Evolutionary conservation across 35 echinoderm and acorn worm species (phyloP).

Genomic region (Anneissia japonica): DNA sequence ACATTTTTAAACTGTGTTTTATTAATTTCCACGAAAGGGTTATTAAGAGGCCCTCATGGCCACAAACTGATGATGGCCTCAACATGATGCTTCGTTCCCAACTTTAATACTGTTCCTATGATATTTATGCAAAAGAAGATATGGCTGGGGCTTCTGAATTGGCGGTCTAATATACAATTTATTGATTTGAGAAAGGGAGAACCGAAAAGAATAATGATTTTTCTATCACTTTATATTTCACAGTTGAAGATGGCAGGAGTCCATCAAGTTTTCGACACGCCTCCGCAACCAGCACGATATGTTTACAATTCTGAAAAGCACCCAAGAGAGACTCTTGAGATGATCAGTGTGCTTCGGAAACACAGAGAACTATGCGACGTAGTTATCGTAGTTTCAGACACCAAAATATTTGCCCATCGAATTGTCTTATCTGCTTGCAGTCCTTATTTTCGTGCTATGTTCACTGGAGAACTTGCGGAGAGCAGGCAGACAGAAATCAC

Average conservation of each 20-base stretch:
- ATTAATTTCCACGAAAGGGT: too few relatives aligned
- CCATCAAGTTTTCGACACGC: slow-evolving; percentile 86
- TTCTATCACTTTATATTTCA: not conserved
- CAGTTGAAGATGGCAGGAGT: slow-evolving; percentile 74
- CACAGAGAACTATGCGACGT: slow-evolving; percentile 97
- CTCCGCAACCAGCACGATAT: slow-evolving; percentile 62
- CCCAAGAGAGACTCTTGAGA: slow-evolving; percentile 71
- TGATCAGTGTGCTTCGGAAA: slow-evolving; percentile 73
- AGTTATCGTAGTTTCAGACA: slow-evolving; percentile 74
- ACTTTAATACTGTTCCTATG: too few relatives aligned
- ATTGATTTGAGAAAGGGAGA: too few relatives aligned
- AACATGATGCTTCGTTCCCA: too few relatives aligned
- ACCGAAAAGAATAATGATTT: too few relatives aligned
- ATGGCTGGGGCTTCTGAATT: too few relatives aligned
- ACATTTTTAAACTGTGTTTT: too few relatives aligned
- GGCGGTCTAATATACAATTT: too few relatives aligned
- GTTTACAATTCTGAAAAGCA: slow-evolving; percentile 91
- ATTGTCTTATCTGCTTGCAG: slow-evolving; percentile 95
- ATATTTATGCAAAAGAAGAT: too few relatives aligned
- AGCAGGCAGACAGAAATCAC: slow-evolving; percentile 95
- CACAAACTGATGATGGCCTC: too few relatives aligned
- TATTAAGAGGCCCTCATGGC: too few relatives aligned
- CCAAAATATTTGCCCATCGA: slow-evolving; percentile 91
- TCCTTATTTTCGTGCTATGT: slow-evolving; percentile 98
- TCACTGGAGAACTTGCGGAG: slow-evolving; percentile 92